These are phyloP conservation scores for Hippopotamyrus pictus DNA, from an alignment of 2,797 vertebrate genomes.

Conservation along the genomic window DNA sequence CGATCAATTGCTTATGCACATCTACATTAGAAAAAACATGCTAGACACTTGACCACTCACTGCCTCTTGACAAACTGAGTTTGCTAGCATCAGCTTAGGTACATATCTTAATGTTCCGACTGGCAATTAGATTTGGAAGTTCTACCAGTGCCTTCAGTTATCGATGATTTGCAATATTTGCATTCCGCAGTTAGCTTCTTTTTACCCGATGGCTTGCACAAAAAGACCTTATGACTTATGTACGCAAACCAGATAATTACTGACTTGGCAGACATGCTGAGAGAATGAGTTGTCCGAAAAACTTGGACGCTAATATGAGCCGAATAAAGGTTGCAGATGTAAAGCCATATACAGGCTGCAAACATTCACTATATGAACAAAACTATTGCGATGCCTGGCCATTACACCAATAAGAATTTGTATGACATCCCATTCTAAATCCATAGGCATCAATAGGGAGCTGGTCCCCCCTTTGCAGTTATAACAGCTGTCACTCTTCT, in stretches of 20 bases:
- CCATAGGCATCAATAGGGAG: not conserved
- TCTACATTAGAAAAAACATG: not conserved
- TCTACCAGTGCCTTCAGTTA: not conserved
- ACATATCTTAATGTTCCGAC: not conserved
- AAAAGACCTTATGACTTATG: not conserved
- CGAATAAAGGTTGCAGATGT: not conserved
- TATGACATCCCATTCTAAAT: not conserved
- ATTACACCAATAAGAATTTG: not conserved
- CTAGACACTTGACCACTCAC: not conserved
- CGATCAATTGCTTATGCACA: not conserved
- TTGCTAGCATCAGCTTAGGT: not conserved
- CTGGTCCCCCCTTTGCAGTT: not conserved
- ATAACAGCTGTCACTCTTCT: not conserved
- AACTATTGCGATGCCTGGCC: not conserved
- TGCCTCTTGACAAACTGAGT: not conserved
- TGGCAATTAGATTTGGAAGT: not conserved
- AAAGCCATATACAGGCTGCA: not conserved
- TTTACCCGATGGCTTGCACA: not conserved
- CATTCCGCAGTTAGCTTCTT: not conserved
- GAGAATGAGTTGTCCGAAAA: not conserved
- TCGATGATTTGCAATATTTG: not conserved
- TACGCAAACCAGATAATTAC: not conserved
- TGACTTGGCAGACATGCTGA: not conserved
- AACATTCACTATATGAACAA: not conserved
- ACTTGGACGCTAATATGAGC: not conserved